Conservation (phyloP, 1,140 invertebrate genomes). For the Ceratitis capitata region DNA sequence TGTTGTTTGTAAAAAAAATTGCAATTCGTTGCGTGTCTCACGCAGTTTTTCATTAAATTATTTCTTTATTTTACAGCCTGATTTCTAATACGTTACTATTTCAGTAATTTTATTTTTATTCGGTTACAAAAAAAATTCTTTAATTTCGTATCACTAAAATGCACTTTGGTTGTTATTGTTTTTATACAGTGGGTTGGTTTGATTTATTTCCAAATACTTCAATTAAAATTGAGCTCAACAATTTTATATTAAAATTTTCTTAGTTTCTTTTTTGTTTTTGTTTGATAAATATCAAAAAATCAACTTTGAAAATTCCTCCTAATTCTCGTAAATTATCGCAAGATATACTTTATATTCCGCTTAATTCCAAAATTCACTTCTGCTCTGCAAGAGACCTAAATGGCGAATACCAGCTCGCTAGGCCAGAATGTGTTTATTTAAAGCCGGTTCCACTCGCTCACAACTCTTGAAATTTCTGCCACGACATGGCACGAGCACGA, state of each 20-base stretch:
- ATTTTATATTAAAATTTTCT: background rate
- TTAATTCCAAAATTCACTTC: constrained; percentile 46
- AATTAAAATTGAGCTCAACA: background rate
- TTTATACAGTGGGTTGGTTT: background rate
- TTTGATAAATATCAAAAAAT: background rate
- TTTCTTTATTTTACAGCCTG: background rate
- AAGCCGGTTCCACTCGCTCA: constrained; percentile 55
- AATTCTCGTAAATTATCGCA: constrained; percentile 17
- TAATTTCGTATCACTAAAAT: background rate
- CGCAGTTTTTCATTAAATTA: background rate
- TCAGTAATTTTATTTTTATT: background rate
- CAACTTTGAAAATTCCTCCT: background rate
- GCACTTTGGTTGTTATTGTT: constrained; percentile 26
- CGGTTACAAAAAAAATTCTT: constrained; percentile 5
- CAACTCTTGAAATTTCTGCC: background rate
- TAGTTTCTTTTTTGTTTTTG: background rate
- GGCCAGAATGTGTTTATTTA: constrained; percentile 53
- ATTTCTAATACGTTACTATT: background rate
- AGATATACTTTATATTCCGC: background rate
- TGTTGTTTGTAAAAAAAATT: constrained; percentile 18
- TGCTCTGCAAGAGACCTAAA: constrained; percentile 52
- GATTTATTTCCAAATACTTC: background rate
- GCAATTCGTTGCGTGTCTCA: constrained; percentile 2
- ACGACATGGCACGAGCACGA: background rate
- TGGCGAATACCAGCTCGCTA: constrained; percentile 50